phyloP scores from a whole-genome alignment of 2,888 invertebrate genomes.

The Acheta domesticus region DNA sequence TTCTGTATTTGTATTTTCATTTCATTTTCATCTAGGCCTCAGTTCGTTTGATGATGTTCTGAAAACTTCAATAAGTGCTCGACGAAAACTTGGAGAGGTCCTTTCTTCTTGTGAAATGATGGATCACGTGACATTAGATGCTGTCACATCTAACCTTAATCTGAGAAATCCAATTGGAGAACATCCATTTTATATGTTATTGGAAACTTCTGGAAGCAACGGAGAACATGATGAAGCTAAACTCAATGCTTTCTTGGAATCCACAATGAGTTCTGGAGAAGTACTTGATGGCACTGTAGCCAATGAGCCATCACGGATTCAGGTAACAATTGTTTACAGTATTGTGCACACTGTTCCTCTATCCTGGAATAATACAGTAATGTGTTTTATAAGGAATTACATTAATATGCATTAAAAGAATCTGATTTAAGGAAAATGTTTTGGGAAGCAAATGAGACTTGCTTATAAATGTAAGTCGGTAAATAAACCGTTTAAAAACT shows the following conservation, averaged over 20 bases:
- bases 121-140: constrained; percentile 70
- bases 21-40: constrained; percentile 56
- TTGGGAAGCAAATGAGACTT: too few species aligned
- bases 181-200: constrained; percentile 77
- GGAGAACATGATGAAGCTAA: constrained; percentile 84
- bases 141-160: constrained; percentile 60
- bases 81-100: constrained; percentile 76
- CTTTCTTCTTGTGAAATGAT: constrained; percentile 95
- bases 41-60: constrained; percentile 74
- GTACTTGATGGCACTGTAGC: constrained; percentile 82
- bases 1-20: too few species aligned
- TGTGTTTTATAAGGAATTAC: not conserved
- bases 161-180: constrained; percentile 48
- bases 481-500: too few species aligned
- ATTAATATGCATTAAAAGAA: not conserved
- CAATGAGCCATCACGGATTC: constrained; percentile 77
- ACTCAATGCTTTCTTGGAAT: constrained; percentile 70
- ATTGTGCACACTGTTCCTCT: not conserved
- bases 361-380: too few species aligned
- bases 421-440: not conserved
- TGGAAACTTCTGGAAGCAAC: constrained; percentile 87
- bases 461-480: too few species aligned
- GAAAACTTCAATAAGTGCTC: constrained; percentile 70
- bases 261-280: constrained; percentile 65
- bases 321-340: constrained; percentile 50